A percentile compares a stretch with the other conserved stretches of the same genome.
Evolutionary conservation across 2,113 vertebrate genomes (phyloP).

Genomic region (Leptodactylus fuscus): DNA sequence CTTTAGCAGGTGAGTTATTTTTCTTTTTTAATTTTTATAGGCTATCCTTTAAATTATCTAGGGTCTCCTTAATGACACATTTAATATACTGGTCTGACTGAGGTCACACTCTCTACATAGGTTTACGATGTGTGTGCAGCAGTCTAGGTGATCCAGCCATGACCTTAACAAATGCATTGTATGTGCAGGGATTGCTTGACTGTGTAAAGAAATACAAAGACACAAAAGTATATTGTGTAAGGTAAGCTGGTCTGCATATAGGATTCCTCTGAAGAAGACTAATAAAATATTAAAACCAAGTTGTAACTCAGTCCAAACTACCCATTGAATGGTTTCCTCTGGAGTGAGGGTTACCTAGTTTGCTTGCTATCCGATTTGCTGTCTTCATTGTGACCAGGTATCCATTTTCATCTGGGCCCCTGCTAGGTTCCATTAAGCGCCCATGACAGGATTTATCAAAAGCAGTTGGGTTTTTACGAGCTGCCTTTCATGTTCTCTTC

Average conservation of each 20-base stretch:
- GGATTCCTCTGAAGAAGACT: neutral
- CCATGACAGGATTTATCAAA: conserved; percentile 59
- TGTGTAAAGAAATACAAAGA: neutral
- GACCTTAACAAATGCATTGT: neutral
- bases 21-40: no score
- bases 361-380: conserved; percentile 20
- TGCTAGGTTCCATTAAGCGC: conserved; percentile 52
- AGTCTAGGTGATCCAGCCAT: neutral
- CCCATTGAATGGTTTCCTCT: neutral
- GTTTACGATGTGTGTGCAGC: neutral
- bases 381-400: conserved; percentile 43
- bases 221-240: neutral
- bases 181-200: neutral
- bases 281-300: conserved; percentile 6
- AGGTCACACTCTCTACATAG: neutral
- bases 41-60: neutral
- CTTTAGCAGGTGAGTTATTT: no score
- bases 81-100: neutral
- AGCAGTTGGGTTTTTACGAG: conserved; percentile 56
- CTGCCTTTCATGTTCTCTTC: conserved; percentile 58
- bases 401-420: conserved; percentile 45
- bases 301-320: neutral
- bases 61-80: neutral
- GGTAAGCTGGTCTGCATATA: neutral
- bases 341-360: conserved; percentile 36